Base-by-base conservation (phyloP, 2,888 invertebrate genomes). In the Eustalomyia histrio region DNA sequence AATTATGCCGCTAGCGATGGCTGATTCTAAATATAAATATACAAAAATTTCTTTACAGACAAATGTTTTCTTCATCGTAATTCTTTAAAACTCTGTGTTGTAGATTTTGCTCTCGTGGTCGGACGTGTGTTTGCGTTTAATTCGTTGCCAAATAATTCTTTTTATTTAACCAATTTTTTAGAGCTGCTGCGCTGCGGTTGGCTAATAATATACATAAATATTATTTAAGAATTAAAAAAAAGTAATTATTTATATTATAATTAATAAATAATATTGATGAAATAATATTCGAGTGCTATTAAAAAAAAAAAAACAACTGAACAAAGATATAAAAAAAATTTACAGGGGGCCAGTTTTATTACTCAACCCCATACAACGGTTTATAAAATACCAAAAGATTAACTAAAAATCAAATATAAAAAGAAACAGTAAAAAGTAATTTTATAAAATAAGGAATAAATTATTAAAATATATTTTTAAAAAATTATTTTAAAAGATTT, bases 131-230 rank as follows among this genome's bases (percentile, higher is more conserved):
- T 78, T 78, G 73, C 67, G 43, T 35, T 78, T 47, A 67, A 55
- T 76, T 74, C 47, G 76, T 78, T 81, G 65, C 64, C 47, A 78
- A 74, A 81, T 68, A 60, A 53, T 58, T 43, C 18, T 47, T 50
- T 50, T 16, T 21, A 24, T 50, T 50, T 24, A 24, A 16, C 47
- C 24, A 68, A 78, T 69, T 78, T 73, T 69, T 76, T 75, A 57
- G 76, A 84, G 84, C 84, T 84, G 79, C 84, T 84, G 84, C 83
- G 73, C 67, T 80, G 84, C 83, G 84, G 84, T 83, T 83, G 79
- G 83, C 83, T 80, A 83, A 82, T 80, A 83, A 76, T 69, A 76
- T 21, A 76, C 65, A 76, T 21, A 74, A 60, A 61, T 53, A 73
- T 57, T 74, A 67, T 74, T 78, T 53, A 71, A 78, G 29, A 72